These are phyloP conservation scores for Punctoribates punctum DNA, from an alignment of 2,888 invertebrate species.

Conservation along the genomic window DNA sequence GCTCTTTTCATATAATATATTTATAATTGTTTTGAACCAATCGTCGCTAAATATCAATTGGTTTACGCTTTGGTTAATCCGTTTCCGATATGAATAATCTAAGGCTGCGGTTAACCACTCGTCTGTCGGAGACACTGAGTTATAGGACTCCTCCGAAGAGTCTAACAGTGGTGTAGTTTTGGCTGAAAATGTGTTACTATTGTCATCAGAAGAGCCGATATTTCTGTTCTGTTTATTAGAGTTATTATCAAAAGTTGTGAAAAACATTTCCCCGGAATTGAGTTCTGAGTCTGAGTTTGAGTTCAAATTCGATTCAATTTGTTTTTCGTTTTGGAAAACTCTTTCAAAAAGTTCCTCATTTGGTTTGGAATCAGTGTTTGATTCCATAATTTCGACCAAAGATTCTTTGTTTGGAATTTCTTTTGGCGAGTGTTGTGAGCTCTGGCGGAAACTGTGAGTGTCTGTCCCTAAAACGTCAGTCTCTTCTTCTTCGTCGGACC, in stretches of 20 bases:
- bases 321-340: neutral
- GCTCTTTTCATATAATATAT: neutral
- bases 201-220: neutral
- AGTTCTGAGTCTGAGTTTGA: neutral
- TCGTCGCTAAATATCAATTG: slow-evolving; percentile 4
- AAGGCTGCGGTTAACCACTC: slow-evolving; percentile 17
- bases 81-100: neutral
- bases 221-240: neutral
- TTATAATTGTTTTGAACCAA: slow-evolving; percentile 16
- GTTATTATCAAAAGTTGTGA: neutral
- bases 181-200: neutral
- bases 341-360: neutral
- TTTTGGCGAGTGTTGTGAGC: neutral
- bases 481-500: slow-evolving; percentile 24
- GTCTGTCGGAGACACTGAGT: neutral
- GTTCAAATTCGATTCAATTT: neutral
- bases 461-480: slow-evolving; percentile 23
- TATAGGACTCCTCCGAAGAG: neutral
- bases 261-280: neutral
- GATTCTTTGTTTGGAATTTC: neutral
- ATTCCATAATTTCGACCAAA: neutral
- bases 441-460: neutral
- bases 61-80: neutral
- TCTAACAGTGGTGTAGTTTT: neutral
- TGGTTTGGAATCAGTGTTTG: neutral